phyloP scores from a whole-genome alignment of 2,888 invertebrate genomes.

The Pristionchus mayeri region DNA sequence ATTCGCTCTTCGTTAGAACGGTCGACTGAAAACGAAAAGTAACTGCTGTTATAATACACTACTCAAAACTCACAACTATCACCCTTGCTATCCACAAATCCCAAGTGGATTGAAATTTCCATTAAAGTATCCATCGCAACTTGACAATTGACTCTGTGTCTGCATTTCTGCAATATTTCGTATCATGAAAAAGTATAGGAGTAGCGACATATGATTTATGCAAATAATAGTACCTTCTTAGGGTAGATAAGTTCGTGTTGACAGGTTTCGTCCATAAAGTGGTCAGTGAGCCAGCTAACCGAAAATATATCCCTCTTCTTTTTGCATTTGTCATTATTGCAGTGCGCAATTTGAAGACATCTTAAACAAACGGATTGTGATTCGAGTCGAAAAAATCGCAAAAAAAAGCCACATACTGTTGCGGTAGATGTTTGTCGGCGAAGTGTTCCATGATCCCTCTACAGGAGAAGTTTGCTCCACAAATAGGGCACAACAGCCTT shows the following conservation, averaged over 20 bases:
- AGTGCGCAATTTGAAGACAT: neutral
- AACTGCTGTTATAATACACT: neutral
- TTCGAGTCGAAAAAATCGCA: too few relatives aligned
- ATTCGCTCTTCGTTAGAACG: too few relatives aligned
- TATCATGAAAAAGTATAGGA: neutral
- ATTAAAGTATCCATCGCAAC: neutral
- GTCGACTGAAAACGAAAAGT: too few relatives aligned
- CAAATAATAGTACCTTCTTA: neutral
- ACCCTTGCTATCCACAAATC: neutral
- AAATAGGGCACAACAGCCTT: neutral
- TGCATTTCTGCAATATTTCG: neutral
- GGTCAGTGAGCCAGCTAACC: neutral
- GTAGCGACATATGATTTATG: too few relatives aligned
- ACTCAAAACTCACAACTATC: neutral
- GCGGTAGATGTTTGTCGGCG: neutral
- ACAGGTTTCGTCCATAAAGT: neutral
- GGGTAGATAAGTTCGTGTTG: neutral
- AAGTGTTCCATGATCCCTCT: neutral
- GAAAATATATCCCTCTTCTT: neutral
- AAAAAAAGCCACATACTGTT: neutral
- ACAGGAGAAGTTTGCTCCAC: neutral
- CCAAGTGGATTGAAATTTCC: neutral
- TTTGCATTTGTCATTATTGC: neutral
- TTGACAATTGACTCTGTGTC: neutral
- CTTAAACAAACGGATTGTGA: too few relatives aligned